Conservation (phyloP, 2,113 vertebrate species). For the Paramormyrops kingsleyae region DNA sequence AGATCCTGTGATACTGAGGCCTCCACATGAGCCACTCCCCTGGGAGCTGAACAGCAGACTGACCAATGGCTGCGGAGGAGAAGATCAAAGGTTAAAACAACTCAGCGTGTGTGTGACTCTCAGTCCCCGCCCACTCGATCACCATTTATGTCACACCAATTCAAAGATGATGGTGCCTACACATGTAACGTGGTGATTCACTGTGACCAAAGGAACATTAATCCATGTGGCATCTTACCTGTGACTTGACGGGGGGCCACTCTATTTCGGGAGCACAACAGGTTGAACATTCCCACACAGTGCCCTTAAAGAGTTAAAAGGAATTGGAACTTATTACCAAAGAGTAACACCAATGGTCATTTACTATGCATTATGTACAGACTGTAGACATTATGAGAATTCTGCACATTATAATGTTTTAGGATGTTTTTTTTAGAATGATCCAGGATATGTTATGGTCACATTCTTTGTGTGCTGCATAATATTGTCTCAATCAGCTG, state of each 20-base stretch:
- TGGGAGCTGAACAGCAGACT: background rate
- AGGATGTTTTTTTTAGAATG: background rate
- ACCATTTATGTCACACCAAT: background rate
- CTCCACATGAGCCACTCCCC: background rate
- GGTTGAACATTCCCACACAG: conserved; percentile 38
- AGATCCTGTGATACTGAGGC: background rate
- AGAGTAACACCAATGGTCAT: background rate
- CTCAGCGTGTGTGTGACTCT: background rate
- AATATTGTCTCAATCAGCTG: background rate
- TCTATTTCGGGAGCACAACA: background rate
- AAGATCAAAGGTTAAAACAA: background rate
- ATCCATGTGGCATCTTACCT: background rate
- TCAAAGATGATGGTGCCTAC: background rate
- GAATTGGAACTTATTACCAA: background rate
- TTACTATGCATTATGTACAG: background rate
- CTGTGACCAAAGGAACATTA: background rate
- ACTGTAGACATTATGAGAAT: background rate
- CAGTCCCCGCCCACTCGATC: background rate
- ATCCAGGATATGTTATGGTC: background rate
- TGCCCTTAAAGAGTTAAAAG: conserved; percentile 34
- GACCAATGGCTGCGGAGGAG: background rate
- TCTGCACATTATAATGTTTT: background rate
- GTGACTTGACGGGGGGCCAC: too few relatives aligned
- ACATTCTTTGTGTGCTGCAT: background rate
- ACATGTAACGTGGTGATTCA: background rate